Percentiles rank a stretch among this genome's conserved stretches.
phyloP scores from a whole-genome alignment of 2,113 vertebrate species.

The Bambusicola thoracicus region DNA sequence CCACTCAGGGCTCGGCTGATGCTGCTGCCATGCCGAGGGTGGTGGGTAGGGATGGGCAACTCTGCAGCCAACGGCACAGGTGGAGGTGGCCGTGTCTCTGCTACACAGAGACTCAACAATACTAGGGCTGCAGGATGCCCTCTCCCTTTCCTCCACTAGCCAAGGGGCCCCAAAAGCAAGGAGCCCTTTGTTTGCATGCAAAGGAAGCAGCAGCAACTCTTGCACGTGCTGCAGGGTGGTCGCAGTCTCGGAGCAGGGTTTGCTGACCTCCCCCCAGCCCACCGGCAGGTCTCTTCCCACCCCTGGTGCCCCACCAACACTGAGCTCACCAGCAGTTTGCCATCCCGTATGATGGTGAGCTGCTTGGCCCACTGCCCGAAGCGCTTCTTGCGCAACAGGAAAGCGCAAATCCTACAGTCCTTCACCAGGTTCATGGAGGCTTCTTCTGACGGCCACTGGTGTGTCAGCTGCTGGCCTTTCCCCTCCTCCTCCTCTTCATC shows the following conservation, averaged over 20 bases:
- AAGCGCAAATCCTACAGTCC: slow-evolving; percentile 93
- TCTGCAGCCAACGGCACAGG: background rate
- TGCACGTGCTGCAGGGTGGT: background rate
- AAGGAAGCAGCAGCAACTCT: rapidly evolving
- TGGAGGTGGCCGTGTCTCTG: background rate
- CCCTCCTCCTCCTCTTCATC: slow-evolving; percentile 96
- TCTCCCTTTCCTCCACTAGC: background rate
- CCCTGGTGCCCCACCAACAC: background rate
- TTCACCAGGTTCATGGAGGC: slow-evolving; percentile 86
- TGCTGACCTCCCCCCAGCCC: background rate
- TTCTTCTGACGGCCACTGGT: slow-evolving; percentile 91
- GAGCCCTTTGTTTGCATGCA: background rate
- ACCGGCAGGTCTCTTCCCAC: background rate
- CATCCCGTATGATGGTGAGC: slow-evolving; percentile 91
- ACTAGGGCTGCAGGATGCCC: background rate
- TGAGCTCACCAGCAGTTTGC: slow-evolving; percentile 90
- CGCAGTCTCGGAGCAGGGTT: background rate
- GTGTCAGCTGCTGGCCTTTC: slow-evolving; percentile 84
- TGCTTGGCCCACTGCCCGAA: slow-evolving; percentile 98
- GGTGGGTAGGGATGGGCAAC: background rate
- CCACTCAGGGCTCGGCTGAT: background rate
- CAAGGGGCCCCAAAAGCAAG: background rate
- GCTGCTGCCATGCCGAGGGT: rapidly evolving
- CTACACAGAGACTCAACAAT: background rate
- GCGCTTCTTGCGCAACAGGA: slow-evolving; percentile 95